Base-by-base conservation (phyloP, 2,797 vertebrate genomes). In the Toxotes lorentzi region DNA sequence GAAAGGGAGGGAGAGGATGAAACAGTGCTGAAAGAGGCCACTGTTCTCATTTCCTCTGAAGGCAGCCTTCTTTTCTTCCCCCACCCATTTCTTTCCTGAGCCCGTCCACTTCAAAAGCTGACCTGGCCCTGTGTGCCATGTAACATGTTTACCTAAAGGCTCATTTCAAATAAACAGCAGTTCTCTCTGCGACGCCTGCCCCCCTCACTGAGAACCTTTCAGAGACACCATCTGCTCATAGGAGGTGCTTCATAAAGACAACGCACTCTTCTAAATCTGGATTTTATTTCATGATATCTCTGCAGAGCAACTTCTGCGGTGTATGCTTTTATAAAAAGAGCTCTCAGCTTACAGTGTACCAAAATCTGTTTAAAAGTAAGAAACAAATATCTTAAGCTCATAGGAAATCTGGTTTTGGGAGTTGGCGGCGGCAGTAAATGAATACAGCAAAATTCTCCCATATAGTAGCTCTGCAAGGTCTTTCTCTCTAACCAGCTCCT, bases 151-250 rank as follows among this genome's bases (percentile, higher is more conserved):
- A 94, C 91, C 88, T 91, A 92, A 94, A 92, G 91, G 87, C 91
- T 94, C 84, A 59, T 91, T 94, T 94, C 86, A 94, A 95, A 95
- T 93, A 95, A 95, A 95, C 94, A 94, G 87, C 84, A 75, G 85
- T 84, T 85, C 91, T 91, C 84, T 81, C 89, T 82, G 83, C 84
- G 90, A 83, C 84, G 86, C 74, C 71, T 56, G 63, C 9, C 24
- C 14, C 51, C 79, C 81, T 87, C 78, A 83, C 86, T 74, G 74
- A 72, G 72, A 79, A 83, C 75, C 82, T 88, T 91, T 92, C 82
- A 91, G 72, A 86, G 77, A 86, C 87, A 82, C 88, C 87, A 91
- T 93, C 85, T 92, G 88, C 84, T 92, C 79, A 73, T 23, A 75
- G 83, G 72, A 83, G 82, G 76, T 47, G 70, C 54, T 82, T 60